These are phyloP conservation scores for Parnassius orleans DNA, from an alignment of 2,888 invertebrate species.

Conservation along the genomic window DNA sequence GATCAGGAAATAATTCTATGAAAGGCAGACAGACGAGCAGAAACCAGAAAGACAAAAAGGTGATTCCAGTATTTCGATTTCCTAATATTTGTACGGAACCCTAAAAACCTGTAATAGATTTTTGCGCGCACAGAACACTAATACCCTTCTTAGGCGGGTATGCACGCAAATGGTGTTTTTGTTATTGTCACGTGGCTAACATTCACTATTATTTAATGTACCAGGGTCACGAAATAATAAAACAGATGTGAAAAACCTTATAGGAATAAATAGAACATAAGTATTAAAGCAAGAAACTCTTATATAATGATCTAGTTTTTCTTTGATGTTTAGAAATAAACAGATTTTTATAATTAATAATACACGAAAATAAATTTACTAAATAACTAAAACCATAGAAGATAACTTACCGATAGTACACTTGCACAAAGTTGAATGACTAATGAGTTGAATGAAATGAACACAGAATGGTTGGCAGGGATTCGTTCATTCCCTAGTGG, in stretches of 20 bases:
- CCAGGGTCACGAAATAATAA: conserved; percentile 48
- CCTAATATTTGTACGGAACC: too few species aligned
- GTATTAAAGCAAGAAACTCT: background rate
- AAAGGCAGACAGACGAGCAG: too few species aligned
- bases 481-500: conserved; percentile 29
- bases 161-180: conserved; percentile 35
- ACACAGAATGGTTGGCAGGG: conserved; percentile 31
- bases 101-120: too few species aligned
- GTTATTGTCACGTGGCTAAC: conserved; percentile 52
- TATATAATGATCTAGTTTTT: too few species aligned
- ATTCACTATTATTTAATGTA: conserved; percentile 39
- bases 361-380: conserved; percentile 2
- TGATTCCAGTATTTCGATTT: too few species aligned
- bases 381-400: background rate
- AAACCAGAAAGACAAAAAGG: too few species aligned
- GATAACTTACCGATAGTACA: conserved; percentile 5
- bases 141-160: too few species aligned
- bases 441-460: conserved; percentile 32
- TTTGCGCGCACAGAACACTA: conserved; percentile 18
- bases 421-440: conserved; percentile 34
- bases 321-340: too few species aligned
- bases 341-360: background rate
- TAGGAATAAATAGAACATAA: conserved; percentile 11
- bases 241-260: conserved; percentile 38
- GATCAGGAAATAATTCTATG: too few species aligned